These are phyloP conservation scores for Drosophila tripunctata DNA, from an alignment of 2,888 invertebrate genomes.

Conservation along the genomic window DNA sequence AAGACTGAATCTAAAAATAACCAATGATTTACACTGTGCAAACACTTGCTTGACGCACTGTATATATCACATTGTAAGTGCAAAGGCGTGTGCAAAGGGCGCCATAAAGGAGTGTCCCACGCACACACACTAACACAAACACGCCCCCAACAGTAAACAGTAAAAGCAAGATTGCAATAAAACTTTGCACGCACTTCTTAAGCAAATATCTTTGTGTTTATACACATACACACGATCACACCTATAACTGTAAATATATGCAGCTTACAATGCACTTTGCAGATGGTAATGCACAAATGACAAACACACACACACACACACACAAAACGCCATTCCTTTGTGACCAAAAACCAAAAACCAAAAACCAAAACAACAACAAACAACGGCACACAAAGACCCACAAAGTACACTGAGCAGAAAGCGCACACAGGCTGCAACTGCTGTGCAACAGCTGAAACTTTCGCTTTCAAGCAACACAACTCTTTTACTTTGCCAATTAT, in stretches of 20 bases:
- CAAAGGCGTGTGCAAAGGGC: conserved; percentile 15
- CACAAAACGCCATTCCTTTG: conserved; percentile 50
- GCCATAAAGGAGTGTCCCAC: neutral
- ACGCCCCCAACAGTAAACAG: conserved; percentile 32
- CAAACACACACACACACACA: conserved; percentile 27
- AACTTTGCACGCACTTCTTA: conserved; percentile 37
- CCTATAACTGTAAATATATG: neutral
- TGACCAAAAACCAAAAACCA: conserved; percentile 23
- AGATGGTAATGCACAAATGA: conserved; percentile 34
- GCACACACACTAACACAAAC: neutral
- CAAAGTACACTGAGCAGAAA: conserved; percentile 11
- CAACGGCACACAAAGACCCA: conserved; percentile 20
- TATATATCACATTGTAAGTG: too few species aligned
- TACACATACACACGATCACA: neutral
- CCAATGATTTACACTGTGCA: too few species aligned
- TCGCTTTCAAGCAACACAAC: conserved; percentile 33
- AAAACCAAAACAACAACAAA: conserved; percentile 17
- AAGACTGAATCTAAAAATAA: too few species aligned
- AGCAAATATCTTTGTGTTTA: conserved; percentile 1
- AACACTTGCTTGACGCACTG: neutral
- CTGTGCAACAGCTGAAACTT: conserved; percentile 34
- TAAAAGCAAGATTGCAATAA: conserved; percentile 43
- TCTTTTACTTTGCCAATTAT: neutral
- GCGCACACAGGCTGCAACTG: conserved; percentile 12
- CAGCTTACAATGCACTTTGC: conserved; percentile 29